These are phyloP conservation scores for Achlya flavicornis DNA, from an alignment of 2,888 invertebrate genomes.

Conservation along the genomic window DNA sequence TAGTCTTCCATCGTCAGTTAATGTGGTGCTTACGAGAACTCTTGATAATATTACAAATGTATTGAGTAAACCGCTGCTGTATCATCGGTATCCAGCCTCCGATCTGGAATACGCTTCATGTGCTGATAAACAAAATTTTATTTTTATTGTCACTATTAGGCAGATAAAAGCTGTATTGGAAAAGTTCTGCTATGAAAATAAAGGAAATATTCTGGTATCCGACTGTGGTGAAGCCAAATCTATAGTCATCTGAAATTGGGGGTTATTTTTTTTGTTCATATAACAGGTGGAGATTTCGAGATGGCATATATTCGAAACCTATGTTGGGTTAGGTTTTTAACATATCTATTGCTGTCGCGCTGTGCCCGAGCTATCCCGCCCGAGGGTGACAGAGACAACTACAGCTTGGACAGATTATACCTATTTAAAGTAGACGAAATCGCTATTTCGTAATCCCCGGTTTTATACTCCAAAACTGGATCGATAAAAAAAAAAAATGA, in stretches of 20 bases:
- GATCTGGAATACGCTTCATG: constrained; percentile 12
- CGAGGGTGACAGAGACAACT: too few relatives aligned
- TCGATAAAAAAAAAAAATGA: too few relatives aligned
- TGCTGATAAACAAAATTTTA: constrained; percentile 19
- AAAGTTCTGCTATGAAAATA: constrained; percentile 9
- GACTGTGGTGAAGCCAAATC: constrained; percentile 22
- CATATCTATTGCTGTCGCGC: too few relatives aligned
- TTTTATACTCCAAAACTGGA: too few relatives aligned
- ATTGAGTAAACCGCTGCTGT: constrained; percentile 41
- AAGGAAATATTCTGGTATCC: constrained; percentile 19
- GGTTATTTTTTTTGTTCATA: too few relatives aligned
- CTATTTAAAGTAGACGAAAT: too few relatives aligned
- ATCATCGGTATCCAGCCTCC: constrained; percentile 19
- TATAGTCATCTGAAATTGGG: neutral
- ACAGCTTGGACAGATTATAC: too few relatives aligned
- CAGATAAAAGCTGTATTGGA: constrained; percentile 7
- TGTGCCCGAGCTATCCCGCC: too few relatives aligned
- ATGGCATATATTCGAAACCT: too few relatives aligned
- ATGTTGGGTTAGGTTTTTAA: too few relatives aligned
- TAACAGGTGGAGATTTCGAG: too few relatives aligned
- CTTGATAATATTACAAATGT: constrained; percentile 63
- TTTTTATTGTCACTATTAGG: constrained; percentile 12
- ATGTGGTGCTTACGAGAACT: constrained; percentile 50
- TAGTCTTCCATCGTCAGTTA: constrained; percentile 41
- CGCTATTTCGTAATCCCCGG: too few relatives aligned